Base-by-base conservation (phyloP, 1,140 invertebrate species). In the Macrotrachela quadricornifera region DNA sequence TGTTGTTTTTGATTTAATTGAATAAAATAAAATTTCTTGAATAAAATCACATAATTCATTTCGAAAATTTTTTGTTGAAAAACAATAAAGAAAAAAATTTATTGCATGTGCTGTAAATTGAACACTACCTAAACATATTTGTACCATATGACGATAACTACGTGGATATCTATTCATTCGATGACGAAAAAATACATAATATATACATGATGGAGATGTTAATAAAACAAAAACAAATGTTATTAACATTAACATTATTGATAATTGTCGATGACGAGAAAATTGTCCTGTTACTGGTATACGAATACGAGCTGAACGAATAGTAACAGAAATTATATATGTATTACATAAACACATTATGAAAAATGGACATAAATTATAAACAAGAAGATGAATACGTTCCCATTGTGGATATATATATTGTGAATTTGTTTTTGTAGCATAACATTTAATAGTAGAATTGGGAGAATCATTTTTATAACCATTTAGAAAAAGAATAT, bases 51-150 rank as follows among this genome's bases (percentile, higher is more conserved):
- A 8, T 30, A 53, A 41, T 48, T 53, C 51, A 37, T 15, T 14
- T 12, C 51, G 44, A 42, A 53, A 53, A 47, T 47, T 53, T 6
- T 37, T 44, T 17, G 51, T 44, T 8, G 51, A 53, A 46, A 53
- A 53, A 30, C 46, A 42, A 36, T 53, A 53, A 14, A 53, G 36
- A 53, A 53, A 46, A 47, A 53, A 53, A 43, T 53, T 53, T 6
- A 53, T 53, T 6, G 51, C 51, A 40, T 53, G 51, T 17, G 44
- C 46, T 14, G 51, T 53, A 43, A 30, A 30, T 30, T 30, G 21
- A 4, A 30, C 21, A 30, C 21, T 30, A 30, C 21, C 21, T 30
- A 30, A 30, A 4, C 3, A 30, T 4, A 30, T 30, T 30, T 30
- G 21, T 30, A 30, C 21, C 21, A 30, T 30, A 30, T 30, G 21